Evolutionary conservation across 2,113 vertebrate species (phyloP).

Genomic region (Mus spicilegus): DNA sequence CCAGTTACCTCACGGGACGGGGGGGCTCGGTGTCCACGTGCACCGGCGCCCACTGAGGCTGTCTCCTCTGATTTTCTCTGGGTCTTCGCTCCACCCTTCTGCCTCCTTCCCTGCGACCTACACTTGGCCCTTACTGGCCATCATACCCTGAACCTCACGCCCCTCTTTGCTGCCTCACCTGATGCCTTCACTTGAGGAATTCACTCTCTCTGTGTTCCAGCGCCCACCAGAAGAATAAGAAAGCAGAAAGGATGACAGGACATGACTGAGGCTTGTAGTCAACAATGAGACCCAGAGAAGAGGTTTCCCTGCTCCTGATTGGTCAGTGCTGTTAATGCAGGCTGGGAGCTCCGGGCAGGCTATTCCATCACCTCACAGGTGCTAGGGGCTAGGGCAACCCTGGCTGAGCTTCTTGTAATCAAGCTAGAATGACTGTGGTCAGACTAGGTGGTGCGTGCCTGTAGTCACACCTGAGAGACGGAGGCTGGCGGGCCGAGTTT

Average conservation of each 20-base stretch:
- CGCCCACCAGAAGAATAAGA: not conserved
- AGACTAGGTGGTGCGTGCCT: not conserved
- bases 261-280: not conserved
- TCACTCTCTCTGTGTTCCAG: not conserved
- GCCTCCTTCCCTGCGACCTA: not conserved
- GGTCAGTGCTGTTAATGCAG: not conserved
- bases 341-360: not conserved
- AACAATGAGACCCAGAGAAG: not conserved
- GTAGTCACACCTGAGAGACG: not conserved
- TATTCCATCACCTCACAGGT: not conserved
- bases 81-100: not conserved
- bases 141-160: not conserved
- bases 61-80: not conserved
- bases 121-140: not conserved
- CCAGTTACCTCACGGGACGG: not conserved
- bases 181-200: not conserved
- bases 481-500: not conserved
- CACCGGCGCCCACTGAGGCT: not conserved
- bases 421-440: not conserved
- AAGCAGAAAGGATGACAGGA: not conserved
- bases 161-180: not conserved
- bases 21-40: not conserved
- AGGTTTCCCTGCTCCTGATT: not conserved
- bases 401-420: not conserved
- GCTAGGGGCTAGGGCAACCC: not conserved